phyloP scores from a whole-genome alignment of 23 tunicate genomes.

The Trididemnum miniatum region DNA sequence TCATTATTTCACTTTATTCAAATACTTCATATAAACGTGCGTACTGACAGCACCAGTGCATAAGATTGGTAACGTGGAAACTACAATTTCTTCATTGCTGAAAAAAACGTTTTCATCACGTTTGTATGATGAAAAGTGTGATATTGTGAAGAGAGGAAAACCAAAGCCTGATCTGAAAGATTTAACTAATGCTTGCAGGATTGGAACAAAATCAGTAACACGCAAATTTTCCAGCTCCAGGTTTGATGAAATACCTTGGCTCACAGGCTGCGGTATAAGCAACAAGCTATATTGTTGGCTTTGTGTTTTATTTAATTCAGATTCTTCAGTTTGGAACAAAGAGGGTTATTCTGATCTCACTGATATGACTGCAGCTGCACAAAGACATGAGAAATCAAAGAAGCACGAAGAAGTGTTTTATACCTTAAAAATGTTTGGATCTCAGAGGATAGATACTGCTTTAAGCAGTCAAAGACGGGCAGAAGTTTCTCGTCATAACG shows the following conservation, averaged over 20 bases:
- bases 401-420: background rate
- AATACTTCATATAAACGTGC: too few species aligned
- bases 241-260: slow-evolving; percentile 1
- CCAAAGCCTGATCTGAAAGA: slow-evolving; percentile 6
- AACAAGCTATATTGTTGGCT: slow-evolving; percentile 12
- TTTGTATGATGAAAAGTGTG: background rate
- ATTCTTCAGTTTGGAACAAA: slow-evolving; percentile 1
- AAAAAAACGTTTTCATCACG: slow-evolving; percentile 3
- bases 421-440: background rate
- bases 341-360: background rate
- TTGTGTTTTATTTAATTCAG: background rate
- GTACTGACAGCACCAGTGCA: too few species aligned
- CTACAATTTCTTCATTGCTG: background rate
- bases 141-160: background rate
- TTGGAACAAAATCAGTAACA: background rate
- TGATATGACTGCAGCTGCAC: background rate
- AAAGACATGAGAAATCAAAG: background rate
- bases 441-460: slow-evolving; percentile 5
- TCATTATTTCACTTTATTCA: too few species aligned
- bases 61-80: background rate
- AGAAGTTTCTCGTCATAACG: slow-evolving; percentile 23
- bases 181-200: background rate
- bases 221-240: background rate
- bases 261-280: background rate
- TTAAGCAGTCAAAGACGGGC: background rate